These are phyloP conservation scores for Magallana angulata DNA, from an alignment of 1,140 invertebrate species.

Conservation along the genomic window DNA sequence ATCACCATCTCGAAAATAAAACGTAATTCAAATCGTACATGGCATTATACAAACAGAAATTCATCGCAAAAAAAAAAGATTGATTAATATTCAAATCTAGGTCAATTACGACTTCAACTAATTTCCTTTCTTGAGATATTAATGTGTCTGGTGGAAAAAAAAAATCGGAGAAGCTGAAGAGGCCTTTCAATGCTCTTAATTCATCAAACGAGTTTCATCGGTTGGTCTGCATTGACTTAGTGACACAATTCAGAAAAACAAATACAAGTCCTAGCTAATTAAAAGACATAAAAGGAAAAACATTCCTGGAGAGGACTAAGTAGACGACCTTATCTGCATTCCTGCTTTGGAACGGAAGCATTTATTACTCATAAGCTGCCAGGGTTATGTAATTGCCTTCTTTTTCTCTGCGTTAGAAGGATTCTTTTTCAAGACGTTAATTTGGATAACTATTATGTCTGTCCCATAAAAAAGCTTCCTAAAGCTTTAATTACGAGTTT, in stretches of 20 bases:
- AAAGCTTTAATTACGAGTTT: too few relatives aligned
- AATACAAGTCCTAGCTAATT: slow-evolving; percentile 8
- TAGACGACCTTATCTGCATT: neutral
- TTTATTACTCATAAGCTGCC: neutral
- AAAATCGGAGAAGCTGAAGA: neutral
- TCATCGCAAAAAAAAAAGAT: neutral
- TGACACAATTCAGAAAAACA: neutral
- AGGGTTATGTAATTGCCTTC: neutral
- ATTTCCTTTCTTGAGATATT: neutral
- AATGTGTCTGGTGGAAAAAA: slow-evolving; percentile 17
- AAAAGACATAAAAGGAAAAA: neutral
- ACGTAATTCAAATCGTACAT: too few relatives aligned
- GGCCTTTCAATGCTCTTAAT: neutral
- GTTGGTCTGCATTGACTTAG: neutral
- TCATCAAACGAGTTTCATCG: neutral
- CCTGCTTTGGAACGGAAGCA: neutral
- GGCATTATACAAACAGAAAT: neutral
- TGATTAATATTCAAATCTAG: slow-evolving; percentile 1
- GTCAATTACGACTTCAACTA: neutral
- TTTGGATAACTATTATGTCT: neutral
- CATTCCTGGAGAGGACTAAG: neutral
- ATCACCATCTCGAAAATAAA: too few relatives aligned
- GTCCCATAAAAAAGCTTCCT: too few relatives aligned
- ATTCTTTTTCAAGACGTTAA: neutral
- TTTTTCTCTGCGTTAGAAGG: neutral